A percentile compares a stretch with the other conserved stretches of the same genome.
Evolutionary conservation across 2,113 vertebrate genomes (phyloP).

Genomic region (Chionomys nivalis): DNA sequence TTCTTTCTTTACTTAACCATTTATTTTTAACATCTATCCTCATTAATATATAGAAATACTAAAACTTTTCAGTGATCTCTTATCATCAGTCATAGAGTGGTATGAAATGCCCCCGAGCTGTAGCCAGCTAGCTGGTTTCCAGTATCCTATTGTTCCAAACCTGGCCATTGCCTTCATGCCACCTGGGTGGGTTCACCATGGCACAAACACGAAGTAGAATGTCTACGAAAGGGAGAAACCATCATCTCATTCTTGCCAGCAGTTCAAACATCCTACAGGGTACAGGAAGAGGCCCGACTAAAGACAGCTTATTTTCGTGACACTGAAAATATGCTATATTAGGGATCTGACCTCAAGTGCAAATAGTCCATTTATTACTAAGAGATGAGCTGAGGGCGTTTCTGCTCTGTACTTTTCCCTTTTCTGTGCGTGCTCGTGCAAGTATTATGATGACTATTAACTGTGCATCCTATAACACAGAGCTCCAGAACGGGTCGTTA

Average conservation of each 20-base stretch:
- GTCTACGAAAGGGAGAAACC: neutral
- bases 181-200: neutral
- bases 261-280: neutral
- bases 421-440: neutral
- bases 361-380: neutral
- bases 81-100: neutral
- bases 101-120: neutral
- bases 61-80: neutral
- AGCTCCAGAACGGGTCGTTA: constrained; percentile 41
- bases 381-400: neutral
- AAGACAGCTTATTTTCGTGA: constrained; percentile 26
- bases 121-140: neutral
- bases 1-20: neutral
- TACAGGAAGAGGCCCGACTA: neutral
- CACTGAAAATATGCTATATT: neutral
- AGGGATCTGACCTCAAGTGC: neutral
- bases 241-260: neutral
- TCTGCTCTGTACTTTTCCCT: neutral
- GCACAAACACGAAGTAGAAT: neutral
- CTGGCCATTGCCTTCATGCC: neutral
- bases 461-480: constrained; percentile 34
- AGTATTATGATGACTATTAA: constrained; percentile 4
- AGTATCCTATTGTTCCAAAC: neutral
- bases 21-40: constrained; percentile 3
- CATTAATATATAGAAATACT: neutral